Percentiles rank a stretch among this genome's conserved stretches.
Evolutionary conservation across 2,888 invertebrate genomes (phyloP).

Genomic region (Rhorus exstirpatorius): DNA sequence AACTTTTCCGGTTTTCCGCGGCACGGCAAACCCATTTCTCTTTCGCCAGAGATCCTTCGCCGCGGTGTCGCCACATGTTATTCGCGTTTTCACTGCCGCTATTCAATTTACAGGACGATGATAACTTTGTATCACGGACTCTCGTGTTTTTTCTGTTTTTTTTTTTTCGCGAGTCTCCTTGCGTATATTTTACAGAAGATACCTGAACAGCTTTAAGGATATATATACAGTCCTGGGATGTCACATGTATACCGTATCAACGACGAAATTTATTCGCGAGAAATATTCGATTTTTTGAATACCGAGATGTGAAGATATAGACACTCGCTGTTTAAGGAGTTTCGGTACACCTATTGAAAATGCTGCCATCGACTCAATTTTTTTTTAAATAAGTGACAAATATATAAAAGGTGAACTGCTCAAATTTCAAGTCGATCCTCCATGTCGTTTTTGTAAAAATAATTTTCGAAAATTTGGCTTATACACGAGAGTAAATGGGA

Average conservation of each 20-base stretch:
- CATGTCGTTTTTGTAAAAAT: no score
- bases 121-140: conserved; percentile 43
- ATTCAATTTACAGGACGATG: conserved; percentile 55
- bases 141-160: conserved; percentile 14
- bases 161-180: conserved; percentile 10
- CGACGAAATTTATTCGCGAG: not conserved
- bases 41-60: conserved; percentile 1
- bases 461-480: no score
- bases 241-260: conserved; percentile 1
- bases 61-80: conserved; percentile 41
- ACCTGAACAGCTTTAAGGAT: conserved; percentile 31
- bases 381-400: no score
- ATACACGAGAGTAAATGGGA: no score
- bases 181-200: conserved; percentile 10
- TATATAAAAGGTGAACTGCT: no score
- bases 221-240: not conserved
- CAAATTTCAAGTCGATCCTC: no score
- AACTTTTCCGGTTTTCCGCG: conserved; percentile 61
- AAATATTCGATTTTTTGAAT: not conserved
- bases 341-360: no score
- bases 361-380: no score
- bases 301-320: not conserved
- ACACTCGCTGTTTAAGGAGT: not conserved
- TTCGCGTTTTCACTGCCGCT: conserved; percentile 50
- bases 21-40: conserved; percentile 13